Percentiles rank a stretch among this genome's conserved stretches.
Evolutionary conservation across 2,113 vertebrate species (phyloP).

Genomic region (Pluvialis apricaria): DNA sequence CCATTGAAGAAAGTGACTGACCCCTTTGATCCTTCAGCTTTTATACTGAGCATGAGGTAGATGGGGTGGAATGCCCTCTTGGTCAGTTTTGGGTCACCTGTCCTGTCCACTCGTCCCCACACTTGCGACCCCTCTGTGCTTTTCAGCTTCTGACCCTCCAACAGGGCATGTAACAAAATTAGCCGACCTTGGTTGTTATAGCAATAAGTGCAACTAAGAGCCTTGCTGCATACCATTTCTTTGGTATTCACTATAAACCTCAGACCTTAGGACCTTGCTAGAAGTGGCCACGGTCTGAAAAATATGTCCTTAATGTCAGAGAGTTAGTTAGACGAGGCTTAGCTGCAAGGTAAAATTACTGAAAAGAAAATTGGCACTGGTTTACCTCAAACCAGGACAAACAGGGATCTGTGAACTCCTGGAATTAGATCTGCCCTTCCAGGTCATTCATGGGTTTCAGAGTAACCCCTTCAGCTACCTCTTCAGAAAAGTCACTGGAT

Average conservation of each 20-base stretch:
- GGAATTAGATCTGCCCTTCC: background rate
- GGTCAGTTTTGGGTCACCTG: background rate
- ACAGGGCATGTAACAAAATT: background rate
- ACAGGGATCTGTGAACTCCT: background rate
- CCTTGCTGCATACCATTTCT: background rate
- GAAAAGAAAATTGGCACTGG: background rate
- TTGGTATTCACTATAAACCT: no score
- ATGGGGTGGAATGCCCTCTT: background rate
- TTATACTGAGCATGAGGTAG: background rate
- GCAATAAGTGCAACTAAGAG: background rate
- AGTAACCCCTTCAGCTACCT: background rate
- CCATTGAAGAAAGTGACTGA: background rate
- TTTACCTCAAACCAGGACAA: background rate
- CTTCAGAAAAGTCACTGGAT: background rate
- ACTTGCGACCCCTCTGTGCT: background rate
- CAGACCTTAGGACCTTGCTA: background rate
- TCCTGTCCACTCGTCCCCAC: background rate
- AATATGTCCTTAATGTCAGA: background rate
- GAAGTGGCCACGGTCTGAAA: background rate
- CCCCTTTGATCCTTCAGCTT: background rate
- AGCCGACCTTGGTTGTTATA: background rate
- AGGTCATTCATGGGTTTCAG: background rate
- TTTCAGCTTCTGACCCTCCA: background rate
- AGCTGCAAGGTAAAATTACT: background rate
- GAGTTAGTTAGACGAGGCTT: background rate